These are phyloP conservation scores for Esox lucius DNA, from an alignment of 2,797 vertebrate genomes.

Conservation along the genomic window DNA sequence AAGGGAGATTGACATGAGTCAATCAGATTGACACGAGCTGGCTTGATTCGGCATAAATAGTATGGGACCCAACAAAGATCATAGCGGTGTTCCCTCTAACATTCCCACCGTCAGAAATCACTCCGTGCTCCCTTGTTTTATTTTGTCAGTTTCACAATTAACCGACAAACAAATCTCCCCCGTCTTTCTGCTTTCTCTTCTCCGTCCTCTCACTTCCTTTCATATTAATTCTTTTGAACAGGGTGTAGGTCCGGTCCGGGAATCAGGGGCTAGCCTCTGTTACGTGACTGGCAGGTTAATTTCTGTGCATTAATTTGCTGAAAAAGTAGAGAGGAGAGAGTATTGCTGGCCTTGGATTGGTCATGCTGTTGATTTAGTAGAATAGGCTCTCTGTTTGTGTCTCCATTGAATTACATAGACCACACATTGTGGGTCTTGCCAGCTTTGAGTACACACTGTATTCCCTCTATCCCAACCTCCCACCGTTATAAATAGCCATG, in stretches of 20 bases:
- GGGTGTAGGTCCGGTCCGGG: constrained; percentile 13
- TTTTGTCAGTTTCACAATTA: constrained; percentile 38
- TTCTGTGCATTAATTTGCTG: constrained; percentile 53
- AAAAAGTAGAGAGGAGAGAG: constrained; percentile 59
- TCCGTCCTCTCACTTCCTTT: constrained; percentile 24
- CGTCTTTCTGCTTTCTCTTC: constrained; percentile 10
- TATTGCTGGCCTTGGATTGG: constrained; percentile 66
- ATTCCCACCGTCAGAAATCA: constrained; percentile 12
- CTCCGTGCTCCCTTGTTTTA: constrained; percentile 25
- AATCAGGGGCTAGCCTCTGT: constrained; percentile 29
- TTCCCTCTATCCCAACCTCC: constrained; percentile 42
- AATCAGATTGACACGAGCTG: constrained; percentile 26
- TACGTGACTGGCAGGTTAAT: constrained; percentile 59
- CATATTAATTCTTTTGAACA: constrained; percentile 45
- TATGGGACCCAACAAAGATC: neutral
- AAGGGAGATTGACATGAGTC: too few relatives aligned
- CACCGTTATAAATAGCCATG: constrained; percentile 35
- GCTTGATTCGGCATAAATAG: constrained; percentile 8
- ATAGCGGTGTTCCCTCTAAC: neutral
- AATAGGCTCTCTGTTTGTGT: constrained; percentile 76
- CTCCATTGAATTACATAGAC: constrained; percentile 62
- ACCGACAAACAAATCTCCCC: constrained; percentile 12
- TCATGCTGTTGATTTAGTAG: constrained; percentile 57
- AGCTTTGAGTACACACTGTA: constrained; percentile 61
- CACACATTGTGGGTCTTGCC: constrained; percentile 70